Base-by-base conservation (phyloP, 2,797 vertebrate species). In the Sebastes variabilis region DNA sequence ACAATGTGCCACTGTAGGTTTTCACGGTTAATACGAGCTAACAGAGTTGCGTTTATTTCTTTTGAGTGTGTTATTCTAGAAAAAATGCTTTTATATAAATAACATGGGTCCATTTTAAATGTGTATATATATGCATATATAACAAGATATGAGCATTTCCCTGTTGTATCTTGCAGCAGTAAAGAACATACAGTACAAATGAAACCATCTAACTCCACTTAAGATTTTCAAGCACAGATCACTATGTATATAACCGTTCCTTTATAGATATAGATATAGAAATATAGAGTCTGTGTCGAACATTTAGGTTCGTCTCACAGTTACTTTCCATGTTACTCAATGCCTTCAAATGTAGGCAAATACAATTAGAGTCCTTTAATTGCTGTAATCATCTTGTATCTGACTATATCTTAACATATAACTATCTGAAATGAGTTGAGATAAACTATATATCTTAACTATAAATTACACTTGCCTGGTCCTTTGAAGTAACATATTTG, bases 1-100 rank as follows among this genome's bases (percentile, higher is more conserved):
- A 92, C 83, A 82, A 93, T 87, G 94, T 94, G 94, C 93, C 94
- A 93, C 93, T 87, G 84, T 92, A 90, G 85, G 66, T 78, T 90
- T 84, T 72, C 68, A 82, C 56, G 29, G 81, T 85, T 85, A 91
- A 89, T 32, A 92, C 20, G 10, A 91, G 80, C 75, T 83, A 49
- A 75, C 11, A 29, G 38, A 86, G 72, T 72, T 84, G 77, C 80
- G 89, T 89, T 73, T 72, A 65, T 86, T 85, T 81, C 67, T 66
- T 42, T 73, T 75, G 16, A 81, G 16, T 81, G 61, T 77, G 68
- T 86, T 11, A 80, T 64, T 78, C 4, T 90, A 89, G 81, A 81
- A 72, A 72, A 74, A 38, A 86, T 74, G 85, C 83, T 94, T 94
- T 93, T 92, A 68, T 89, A 93, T 87, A 68, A 80, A 84, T 84